Conservation (phyloP, 2,113 vertebrate species). For the Alethe diademata region DNA sequence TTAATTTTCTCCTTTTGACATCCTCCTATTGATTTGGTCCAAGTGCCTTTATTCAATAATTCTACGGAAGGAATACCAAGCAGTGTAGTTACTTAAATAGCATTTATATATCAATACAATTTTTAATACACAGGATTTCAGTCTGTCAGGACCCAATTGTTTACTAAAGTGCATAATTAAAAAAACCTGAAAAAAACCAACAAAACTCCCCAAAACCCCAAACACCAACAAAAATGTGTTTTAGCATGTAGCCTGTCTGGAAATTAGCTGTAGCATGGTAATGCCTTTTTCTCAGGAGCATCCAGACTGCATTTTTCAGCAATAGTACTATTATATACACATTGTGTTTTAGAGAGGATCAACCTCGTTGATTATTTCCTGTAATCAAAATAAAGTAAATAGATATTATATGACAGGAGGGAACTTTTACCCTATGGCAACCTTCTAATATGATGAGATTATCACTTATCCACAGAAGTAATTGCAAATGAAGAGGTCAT, state of each 20-base stretch:
- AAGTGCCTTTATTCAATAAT: constrained; percentile 9
- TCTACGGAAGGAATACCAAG: constrained; percentile 1
- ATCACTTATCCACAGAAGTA: neutral
- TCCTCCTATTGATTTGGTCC: constrained; percentile 1
- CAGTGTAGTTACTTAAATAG: neutral
- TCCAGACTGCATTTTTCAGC: constrained; percentile 9
- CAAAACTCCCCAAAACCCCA: too few relatives aligned
- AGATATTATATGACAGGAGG: neutral
- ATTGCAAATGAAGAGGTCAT: neutral
- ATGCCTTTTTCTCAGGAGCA: neutral
- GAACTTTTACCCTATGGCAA: neutral
- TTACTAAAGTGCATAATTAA: neutral
- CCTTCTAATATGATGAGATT: constrained; percentile 5
- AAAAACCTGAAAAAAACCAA: neutral
- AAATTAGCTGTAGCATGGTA: neutral
- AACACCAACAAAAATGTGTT: neutral
- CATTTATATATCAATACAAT: neutral
- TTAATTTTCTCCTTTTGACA: constrained; percentile 24
- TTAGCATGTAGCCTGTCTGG: neutral
- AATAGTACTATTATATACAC: neutral
- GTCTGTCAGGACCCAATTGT: neutral
- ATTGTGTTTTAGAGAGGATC: neutral
- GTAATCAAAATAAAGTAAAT: constrained; percentile 8
- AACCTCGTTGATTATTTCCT: neutral
- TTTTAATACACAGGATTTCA: neutral